Percentiles rank a stretch among this genome's conserved stretches.
Conservation (phyloP, 30 jellyfish, hydroid and myxozoan species). For the Phacellophora camtschatica region DNA sequence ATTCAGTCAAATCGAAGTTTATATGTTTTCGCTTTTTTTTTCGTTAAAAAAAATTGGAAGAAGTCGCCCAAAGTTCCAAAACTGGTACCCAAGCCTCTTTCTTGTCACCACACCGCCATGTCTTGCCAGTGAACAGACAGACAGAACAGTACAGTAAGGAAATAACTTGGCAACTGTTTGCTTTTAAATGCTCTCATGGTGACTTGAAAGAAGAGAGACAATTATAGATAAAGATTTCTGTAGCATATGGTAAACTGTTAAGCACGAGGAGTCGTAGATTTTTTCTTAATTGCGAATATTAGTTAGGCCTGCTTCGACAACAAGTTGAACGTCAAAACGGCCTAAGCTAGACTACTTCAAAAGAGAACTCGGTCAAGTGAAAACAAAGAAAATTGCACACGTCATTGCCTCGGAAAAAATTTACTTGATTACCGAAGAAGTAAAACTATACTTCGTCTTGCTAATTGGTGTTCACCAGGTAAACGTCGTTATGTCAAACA, state of each 20-base stretch:
- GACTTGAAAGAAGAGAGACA: background rate
- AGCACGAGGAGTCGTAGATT: no score
- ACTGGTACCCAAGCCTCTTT: slow-evolving; percentile 47
- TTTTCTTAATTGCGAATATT: no score
- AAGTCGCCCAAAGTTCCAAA: no score
- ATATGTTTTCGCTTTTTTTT: no score
- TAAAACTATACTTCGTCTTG: background rate
- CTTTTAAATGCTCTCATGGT: no score
- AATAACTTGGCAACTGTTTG: no score
- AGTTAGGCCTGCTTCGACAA: background rate
- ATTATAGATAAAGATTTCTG: background rate
- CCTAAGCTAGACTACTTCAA: background rate
- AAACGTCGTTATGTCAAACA: no score
- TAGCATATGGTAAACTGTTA: no score
- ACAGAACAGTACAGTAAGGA: background rate
- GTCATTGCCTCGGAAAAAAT: background rate
- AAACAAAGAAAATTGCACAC: background rate
- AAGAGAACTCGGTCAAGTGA: background rate
- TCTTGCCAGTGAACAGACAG: slow-evolving; percentile 12
- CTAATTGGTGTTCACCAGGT: background rate
- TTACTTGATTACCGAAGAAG: background rate
- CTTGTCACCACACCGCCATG: slow-evolving; percentile 32
- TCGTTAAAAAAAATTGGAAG: no score
- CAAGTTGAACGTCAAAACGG: background rate
- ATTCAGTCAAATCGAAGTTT: no score